These are phyloP conservation scores for Drosophila aff. DNA, from an alignment of 1,140 invertebrate species.

Conservation along the genomic window DNA sequence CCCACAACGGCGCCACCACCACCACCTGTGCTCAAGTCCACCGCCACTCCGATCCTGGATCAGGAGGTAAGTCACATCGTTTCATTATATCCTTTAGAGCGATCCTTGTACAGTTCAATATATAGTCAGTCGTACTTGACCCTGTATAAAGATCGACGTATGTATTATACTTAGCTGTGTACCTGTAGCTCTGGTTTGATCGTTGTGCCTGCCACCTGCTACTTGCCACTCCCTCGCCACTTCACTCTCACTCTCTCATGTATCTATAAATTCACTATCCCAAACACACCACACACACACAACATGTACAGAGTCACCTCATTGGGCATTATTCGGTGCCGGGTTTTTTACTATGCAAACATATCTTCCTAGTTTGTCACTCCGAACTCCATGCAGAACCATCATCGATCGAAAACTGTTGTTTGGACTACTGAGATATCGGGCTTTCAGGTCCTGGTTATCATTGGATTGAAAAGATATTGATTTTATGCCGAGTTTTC, in stretches of 20 bases:
- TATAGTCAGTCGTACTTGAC: constrained; percentile 25
- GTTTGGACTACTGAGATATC: background rate
- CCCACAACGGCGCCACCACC: constrained; percentile 86
- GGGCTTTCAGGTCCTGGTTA: background rate
- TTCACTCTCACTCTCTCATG: constrained; percentile 48
- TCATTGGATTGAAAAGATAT: background rate
- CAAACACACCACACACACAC: constrained; percentile 19
- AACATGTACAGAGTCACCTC: constrained; percentile 37
- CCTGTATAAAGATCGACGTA: constrained; percentile 52
- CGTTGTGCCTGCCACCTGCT: constrained; percentile 69
- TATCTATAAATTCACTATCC: constrained; percentile 13
- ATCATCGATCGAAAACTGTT: background rate
- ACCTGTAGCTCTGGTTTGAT: constrained; percentile 65
- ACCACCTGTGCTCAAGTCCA: constrained; percentile 86
- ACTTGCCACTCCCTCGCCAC: constrained; percentile 23
- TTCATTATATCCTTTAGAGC: background rate
- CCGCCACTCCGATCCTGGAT: constrained; percentile 87
- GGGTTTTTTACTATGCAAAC: constrained; percentile 20
- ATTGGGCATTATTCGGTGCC: constrained; percentile 54
- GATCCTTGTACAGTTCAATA: constrained; percentile 35
- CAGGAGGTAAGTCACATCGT: constrained; percentile 87
- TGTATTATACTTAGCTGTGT: constrained; percentile 51
- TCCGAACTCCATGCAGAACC: constrained; percentile 39
- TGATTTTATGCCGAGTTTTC: background rate
- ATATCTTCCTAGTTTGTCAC: constrained; percentile 14